Conservation (phyloP, 2,797 vertebrate species). For the Neoniphon sammara region DNA sequence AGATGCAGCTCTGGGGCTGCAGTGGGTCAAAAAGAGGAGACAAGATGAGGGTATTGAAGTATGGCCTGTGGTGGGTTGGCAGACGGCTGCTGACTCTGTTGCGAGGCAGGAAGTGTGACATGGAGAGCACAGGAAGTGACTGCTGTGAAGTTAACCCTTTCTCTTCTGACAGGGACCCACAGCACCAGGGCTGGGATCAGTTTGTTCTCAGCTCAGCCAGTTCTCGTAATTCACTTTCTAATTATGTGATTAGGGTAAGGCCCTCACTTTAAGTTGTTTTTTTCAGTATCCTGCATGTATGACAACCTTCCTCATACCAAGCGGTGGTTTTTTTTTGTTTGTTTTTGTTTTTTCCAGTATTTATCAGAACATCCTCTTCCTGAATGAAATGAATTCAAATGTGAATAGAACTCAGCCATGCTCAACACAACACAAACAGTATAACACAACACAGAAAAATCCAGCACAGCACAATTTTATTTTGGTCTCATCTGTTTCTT, state of each 20-base stretch:
- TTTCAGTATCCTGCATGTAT: too few species aligned
- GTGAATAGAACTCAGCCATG: background rate
- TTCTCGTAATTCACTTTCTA: slow-evolving; percentile 6
- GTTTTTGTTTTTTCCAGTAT: too few species aligned
- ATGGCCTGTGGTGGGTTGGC: slow-evolving; percentile 40
- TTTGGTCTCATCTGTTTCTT: background rate
- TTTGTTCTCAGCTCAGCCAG: slow-evolving; percentile 20
- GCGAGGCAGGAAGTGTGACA: slow-evolving; percentile 75
- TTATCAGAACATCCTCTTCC: background rate
- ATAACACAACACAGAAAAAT: too few species aligned
- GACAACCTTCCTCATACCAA: too few species aligned
- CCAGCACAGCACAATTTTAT: too few species aligned
- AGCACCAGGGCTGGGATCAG: slow-evolving; percentile 29
- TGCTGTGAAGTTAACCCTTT: slow-evolving; percentile 55
- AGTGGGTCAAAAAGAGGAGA: slow-evolving; percentile 37
- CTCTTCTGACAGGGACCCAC: slow-evolving; percentile 23
- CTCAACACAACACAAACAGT: too few species aligned
- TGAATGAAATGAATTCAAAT: background rate
- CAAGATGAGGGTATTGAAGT: slow-evolving; percentile 25
- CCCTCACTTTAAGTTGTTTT: too few species aligned
- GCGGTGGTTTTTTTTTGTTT: too few species aligned
- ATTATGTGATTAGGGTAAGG: too few species aligned
- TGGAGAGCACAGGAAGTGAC: slow-evolving; percentile 70
- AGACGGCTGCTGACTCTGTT: slow-evolving; percentile 47
- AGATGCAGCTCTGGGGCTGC: slow-evolving; percentile 26